These are phyloP conservation scores for Ctena decussata DNA, from an alignment of 2,888 invertebrate genomes.

Conservation along the genomic window DNA sequence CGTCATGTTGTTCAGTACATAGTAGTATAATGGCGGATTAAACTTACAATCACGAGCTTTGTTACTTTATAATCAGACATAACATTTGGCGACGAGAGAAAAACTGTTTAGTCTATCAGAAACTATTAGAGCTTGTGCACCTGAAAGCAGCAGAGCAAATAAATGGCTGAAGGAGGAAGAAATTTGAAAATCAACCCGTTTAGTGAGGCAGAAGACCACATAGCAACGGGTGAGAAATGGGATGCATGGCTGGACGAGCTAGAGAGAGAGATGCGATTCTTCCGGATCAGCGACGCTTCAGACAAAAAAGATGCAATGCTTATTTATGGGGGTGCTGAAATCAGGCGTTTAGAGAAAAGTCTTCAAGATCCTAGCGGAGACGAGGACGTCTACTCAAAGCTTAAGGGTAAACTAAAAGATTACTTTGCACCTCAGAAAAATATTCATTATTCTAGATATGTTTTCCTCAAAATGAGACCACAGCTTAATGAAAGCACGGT, in stretches of 20 bases:
- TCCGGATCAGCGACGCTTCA: constrained; percentile 6
- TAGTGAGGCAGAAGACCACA: neutral
- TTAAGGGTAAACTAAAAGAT: neutral
- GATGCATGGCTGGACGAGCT: neutral
- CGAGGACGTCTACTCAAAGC: neutral
- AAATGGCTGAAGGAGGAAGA: neutral
- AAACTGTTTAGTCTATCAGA: too few species aligned
- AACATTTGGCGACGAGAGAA: too few species aligned
- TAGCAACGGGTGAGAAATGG: neutral
- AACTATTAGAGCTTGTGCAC: too few species aligned
- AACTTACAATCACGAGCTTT: too few species aligned
- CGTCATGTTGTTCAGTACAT: too few species aligned
- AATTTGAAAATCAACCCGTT: neutral
- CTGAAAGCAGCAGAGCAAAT: neutral
- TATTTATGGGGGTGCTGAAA: constrained; percentile 19
- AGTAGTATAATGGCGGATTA: too few species aligned
- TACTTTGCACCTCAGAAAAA: constrained; percentile 3
- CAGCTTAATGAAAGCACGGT: neutral
- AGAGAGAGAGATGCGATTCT: constrained; percentile 18
- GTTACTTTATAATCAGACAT: too few species aligned
- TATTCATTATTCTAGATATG: neutral
- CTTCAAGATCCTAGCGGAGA: neutral
- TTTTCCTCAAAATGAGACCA: neutral
- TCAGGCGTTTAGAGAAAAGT: constrained; percentile 1
- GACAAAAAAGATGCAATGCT: constrained; percentile 29